A percentile compares a stretch with the other conserved stretches of the same genome.
phyloP scores from a whole-genome alignment of 2,113 vertebrate species.

The Hypocryptadius cinnamomeus region DNA sequence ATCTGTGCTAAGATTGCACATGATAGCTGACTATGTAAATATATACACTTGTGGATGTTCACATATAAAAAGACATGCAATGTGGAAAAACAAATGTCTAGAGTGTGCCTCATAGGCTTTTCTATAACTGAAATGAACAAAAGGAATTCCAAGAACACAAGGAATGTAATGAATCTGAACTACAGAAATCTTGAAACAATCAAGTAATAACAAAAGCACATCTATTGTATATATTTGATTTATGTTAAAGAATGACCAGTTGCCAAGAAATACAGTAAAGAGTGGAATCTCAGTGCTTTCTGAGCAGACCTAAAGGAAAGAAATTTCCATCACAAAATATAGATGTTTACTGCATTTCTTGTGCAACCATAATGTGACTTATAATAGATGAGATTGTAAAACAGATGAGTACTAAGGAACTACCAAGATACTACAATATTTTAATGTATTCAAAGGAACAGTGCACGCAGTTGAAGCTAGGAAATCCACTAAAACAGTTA shows the following conservation, averaged over 20 bases:
- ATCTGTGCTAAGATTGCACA: neutral
- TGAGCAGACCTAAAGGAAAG: neutral
- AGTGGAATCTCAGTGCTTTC: neutral
- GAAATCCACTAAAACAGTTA: neutral
- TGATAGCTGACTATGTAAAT: neutral
- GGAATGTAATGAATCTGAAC: neutral
- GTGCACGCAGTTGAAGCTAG: neutral
- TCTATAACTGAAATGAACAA: neutral
- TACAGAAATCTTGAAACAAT: neutral
- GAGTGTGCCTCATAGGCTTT: rapidly evolving
- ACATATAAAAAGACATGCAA: neutral
- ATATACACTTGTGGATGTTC: neutral
- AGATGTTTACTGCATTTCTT: neutral
- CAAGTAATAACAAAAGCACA: neutral
- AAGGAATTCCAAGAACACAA: neutral
- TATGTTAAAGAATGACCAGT: neutral
- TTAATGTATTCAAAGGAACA: neutral
- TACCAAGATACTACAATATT: neutral
- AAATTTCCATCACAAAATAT: neutral
- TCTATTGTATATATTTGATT: neutral
- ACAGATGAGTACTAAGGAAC: neutral
- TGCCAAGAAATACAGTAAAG: neutral
- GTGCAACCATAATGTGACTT: neutral
- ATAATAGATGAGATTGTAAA: neutral
- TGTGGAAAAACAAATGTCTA: neutral